phyloP scores from a whole-genome alignment of 2,888 invertebrate genomes.

The Megastigmus dorsalis region DNA sequence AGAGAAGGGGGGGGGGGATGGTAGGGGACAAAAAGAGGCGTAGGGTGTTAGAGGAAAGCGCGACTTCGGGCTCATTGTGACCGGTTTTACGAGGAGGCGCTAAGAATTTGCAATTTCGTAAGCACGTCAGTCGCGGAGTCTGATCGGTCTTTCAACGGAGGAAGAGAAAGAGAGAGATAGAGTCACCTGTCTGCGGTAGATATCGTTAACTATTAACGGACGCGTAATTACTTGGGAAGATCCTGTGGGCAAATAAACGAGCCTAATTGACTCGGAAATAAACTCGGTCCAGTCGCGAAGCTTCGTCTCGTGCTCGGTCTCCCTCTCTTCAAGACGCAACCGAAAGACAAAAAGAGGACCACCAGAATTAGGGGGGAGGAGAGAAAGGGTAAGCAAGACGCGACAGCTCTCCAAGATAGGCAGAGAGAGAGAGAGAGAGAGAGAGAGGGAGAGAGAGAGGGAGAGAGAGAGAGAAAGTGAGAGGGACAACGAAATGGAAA shows the following conservation, averaged over 20 bases:
- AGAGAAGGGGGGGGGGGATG: neutral
- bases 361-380: no score
- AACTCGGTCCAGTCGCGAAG: constrained; percentile 63
- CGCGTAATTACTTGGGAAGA: constrained; percentile 71
- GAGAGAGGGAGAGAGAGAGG: constrained; percentile 46
- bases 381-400: constrained; percentile 1
- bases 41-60: neutral
- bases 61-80: neutral
- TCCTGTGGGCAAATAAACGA: constrained; percentile 71
- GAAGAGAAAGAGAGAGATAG: no score
- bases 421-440: constrained; percentile 30
- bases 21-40: neutral
- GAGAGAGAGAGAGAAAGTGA: constrained; percentile 47
- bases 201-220: constrained; percentile 72
- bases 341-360: constrained; percentile 41
- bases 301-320: constrained; percentile 33
- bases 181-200: constrained; percentile 70
- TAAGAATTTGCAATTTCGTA: constrained; percentile 43
- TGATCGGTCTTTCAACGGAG: constrained; percentile 32
- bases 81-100: constrained; percentile 4
- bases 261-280: constrained; percentile 74
- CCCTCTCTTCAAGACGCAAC: constrained; percentile 16
- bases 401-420: neutral
- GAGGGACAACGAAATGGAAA: constrained; percentile 51
- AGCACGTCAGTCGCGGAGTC: constrained; percentile 22